These are phyloP conservation scores for Neoscelio sp. DNA, from an alignment of 2,888 invertebrate species.

Conservation along the genomic window DNA sequence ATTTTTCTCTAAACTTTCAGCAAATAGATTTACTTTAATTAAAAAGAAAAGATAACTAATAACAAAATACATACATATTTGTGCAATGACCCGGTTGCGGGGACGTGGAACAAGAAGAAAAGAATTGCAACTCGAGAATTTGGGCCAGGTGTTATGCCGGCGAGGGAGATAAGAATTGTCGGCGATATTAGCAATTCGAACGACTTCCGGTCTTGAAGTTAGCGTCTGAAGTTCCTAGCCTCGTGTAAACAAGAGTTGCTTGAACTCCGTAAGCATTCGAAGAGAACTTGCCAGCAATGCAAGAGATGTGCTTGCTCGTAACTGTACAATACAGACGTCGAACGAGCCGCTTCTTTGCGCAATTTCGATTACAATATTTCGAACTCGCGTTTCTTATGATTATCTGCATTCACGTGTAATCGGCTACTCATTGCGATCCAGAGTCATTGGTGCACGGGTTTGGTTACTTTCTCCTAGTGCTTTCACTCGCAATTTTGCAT, in stretches of 20 bases:
- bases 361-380: conserved; percentile 45
- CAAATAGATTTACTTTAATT: no score
- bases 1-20: no score
- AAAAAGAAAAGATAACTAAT: conserved; percentile 7
- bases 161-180: conserved; percentile 74
- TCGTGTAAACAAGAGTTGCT: conserved; percentile 77
- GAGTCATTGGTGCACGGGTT: conserved; percentile 11
- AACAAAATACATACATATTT: conserved; percentile 23
- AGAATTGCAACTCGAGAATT: conserved; percentile 70
- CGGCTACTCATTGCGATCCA: background rate
- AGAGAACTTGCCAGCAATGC: conserved; percentile 63
- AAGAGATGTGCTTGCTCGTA: conserved; percentile 50
- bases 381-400: conserved; percentile 33
- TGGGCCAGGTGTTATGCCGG: conserved; percentile 74
- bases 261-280: conserved; percentile 75
- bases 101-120: conserved; percentile 1
- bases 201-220: conserved; percentile 76
- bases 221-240: conserved; percentile 62
- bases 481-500: conserved; percentile 41
- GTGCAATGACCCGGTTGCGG: conserved; percentile 34
- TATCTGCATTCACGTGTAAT: conserved; percentile 37
- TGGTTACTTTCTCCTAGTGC: conserved; percentile 42
- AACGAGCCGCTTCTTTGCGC: conserved; percentile 12
- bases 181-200: conserved; percentile 80
- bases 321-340: conserved; percentile 61